Percentiles rank a stretch among this genome's conserved stretches.
phyloP scores from a whole-genome alignment of 2,797 vertebrate genomes.

The Peromyscus nudipes region DNA sequence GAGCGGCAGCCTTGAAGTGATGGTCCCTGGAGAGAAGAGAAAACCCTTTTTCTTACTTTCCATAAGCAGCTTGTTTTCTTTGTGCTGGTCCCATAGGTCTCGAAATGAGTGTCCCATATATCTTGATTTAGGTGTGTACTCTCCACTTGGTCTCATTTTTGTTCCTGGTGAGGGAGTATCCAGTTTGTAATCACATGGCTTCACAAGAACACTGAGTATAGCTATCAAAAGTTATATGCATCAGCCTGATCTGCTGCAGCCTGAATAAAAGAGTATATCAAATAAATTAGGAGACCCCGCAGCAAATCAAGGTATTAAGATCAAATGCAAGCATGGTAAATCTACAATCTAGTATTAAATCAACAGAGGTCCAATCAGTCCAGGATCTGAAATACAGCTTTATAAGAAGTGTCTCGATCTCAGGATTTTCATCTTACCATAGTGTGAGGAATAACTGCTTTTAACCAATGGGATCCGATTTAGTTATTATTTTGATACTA shows the following conservation, averaged over 20 bases:
- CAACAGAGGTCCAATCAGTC: not conserved
- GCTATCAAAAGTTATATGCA: not conserved
- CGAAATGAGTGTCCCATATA: not conserved
- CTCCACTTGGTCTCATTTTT: rapidly evolving
- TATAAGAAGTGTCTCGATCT: not conserved
- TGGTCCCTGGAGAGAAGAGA: not conserved
- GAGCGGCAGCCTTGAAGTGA: conserved; percentile 31
- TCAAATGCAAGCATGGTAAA: not conserved
- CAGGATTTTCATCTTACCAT: not conserved
- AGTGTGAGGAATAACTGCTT: not conserved
- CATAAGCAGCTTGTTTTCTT: not conserved
- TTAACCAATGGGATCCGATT: not conserved
- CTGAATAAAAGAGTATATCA: not conserved
- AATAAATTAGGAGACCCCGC: not conserved
- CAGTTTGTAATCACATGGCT: rapidly evolving
- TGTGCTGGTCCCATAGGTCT: not conserved
- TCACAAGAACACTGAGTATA: not conserved
- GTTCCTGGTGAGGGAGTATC: not conserved
- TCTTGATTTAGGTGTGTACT: not conserved
- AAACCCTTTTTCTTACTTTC: not conserved
- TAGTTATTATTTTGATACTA: not conserved
- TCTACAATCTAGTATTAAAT: not conserved
- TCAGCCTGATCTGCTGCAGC: not conserved
- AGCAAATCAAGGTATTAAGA: not conserved
- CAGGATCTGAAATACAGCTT: not conserved